Base-by-base conservation (phyloP, 1,140 invertebrate species). In the Bombyx mandarina region DNA sequence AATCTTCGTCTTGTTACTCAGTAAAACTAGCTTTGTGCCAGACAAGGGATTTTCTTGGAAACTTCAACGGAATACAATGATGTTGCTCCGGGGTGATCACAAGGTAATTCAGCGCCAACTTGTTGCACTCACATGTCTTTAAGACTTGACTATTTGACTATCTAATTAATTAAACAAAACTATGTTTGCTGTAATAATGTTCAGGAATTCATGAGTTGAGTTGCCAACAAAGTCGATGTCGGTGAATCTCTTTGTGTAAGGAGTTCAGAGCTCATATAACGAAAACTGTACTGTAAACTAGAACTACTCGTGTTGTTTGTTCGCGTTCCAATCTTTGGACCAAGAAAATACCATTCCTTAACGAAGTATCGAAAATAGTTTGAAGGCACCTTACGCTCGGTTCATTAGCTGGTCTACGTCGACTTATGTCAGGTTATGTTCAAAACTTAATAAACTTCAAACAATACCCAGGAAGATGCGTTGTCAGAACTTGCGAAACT, bases 371-470 rank as follows among this genome's bases (percentile, higher is more conserved):
- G 26, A 35, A 35, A 35, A 22, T 56, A 58, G 54, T 58, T 10
- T 54, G n/a, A 52, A 58, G 58, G 56, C 59, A 65, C 54, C 63
- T 60, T 63, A 62, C 60, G 56, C 65, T 73, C 62, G 57, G 62
- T 71, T 81, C 73, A 76, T 81, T 79, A 78, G 61, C 67, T 64
- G 77, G 68, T 61, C 63, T 52, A 73, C 72, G 68, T 73, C 72
- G 71, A 75, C 79, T 77, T 72, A 77, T 69, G 75, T 77, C 70
- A 72, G 71, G 69, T 72, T 57, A 77, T 73, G 75, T 79, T 75
- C 70, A 49, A 73, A 79, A 79, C 75, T 77, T 79, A 77, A 78
- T 78, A 74, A 79, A 82, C 77, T 82, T 82, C 75, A 79, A 79
- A 82, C 74, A 82, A 77, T 77, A 76, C 76, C 66, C 63, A 68